Evolutionary conservation across 2,888 invertebrate genomes (phyloP).

Genomic region (Creontiades dilutus): DNA sequence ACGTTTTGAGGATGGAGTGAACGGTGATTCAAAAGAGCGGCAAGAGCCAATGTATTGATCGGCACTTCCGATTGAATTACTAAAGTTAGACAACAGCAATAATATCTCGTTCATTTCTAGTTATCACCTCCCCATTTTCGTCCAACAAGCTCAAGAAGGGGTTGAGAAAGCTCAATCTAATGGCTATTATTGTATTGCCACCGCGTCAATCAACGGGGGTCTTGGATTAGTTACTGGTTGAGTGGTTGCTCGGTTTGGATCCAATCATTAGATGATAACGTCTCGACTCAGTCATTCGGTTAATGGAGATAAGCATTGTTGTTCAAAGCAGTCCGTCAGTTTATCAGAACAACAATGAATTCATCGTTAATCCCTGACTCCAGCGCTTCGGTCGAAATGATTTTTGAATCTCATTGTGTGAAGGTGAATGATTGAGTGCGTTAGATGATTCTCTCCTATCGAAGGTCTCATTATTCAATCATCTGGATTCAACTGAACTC

Average conservation of each 20-base stretch:
- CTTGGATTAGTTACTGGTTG: constrained; percentile 29
- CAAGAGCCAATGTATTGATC: neutral
- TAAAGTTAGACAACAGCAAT: constrained; percentile 32
- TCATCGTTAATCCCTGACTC: neutral
- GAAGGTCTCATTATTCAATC: neutral
- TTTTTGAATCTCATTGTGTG: neutral
- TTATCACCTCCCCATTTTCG: constrained; percentile 15
- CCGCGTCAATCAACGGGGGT: constrained; percentile 22
- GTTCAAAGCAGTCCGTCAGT: constrained; percentile 17
- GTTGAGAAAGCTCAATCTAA: neutral
- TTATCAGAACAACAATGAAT: neutral
- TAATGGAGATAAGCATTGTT: constrained; percentile 39
- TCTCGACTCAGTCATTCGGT: constrained; percentile 32
- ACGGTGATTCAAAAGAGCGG: neutral
- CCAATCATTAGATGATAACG: constrained; percentile 17
- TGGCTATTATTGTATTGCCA: constrained; percentile 29
- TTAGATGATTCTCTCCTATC: neutral
- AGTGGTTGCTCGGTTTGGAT: constrained; percentile 27
- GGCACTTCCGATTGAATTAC: constrained; percentile 32
- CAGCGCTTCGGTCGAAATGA: neutral
- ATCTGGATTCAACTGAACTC: no score
- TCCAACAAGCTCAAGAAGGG: neutral
- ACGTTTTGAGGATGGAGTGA: neutral
- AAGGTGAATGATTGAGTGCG: neutral
- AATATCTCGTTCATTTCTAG: constrained; percentile 32